Evolutionary conservation across 2,797 vertebrate species (phyloP).

Genomic region (Microctenopoma steveboyesi): DNA sequence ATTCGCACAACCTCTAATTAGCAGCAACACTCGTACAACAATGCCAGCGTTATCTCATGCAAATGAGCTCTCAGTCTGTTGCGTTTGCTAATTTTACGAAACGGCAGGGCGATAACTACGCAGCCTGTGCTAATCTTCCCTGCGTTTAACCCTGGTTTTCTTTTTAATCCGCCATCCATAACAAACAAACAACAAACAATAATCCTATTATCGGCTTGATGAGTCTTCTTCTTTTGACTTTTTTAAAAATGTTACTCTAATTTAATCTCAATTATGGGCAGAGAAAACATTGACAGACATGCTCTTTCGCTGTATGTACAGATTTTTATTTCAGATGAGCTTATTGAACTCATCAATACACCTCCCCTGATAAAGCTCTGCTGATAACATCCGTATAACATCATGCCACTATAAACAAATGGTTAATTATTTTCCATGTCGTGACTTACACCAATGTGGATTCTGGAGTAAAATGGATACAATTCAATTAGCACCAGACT

Average conservation of each 20-base stretch:
- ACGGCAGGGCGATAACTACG: constrained; percentile 79
- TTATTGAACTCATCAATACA: constrained; percentile 55
- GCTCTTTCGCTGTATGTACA: constrained; percentile 52
- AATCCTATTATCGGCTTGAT: constrained; percentile 83
- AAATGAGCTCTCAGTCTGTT: constrained; percentile 85
- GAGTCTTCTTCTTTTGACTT: constrained; percentile 74
- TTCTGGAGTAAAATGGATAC: constrained; percentile 47
- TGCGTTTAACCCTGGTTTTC: constrained; percentile 82
- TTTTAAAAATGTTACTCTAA: constrained; percentile 60
- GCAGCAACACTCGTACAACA: constrained; percentile 84
- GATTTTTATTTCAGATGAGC: constrained; percentile 56
- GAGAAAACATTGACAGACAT: constrained; percentile 59
- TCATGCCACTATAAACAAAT: constrained; percentile 46
- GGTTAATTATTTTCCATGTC: constrained; percentile 58
- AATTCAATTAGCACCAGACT: constrained; percentile 65
- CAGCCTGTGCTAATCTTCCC: constrained; percentile 80
- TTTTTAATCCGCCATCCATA: constrained; percentile 83
- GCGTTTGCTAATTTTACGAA: constrained; percentile 83
- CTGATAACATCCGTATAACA: constrained; percentile 60
- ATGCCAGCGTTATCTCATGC: constrained; percentile 84
- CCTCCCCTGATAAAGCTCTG: constrained; percentile 50
- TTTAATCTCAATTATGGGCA: constrained; percentile 78
- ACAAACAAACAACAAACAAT: constrained; percentile 85
- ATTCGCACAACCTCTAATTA: constrained; percentile 85
- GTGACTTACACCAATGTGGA: constrained; percentile 41